A percentile compares a stretch with the other conserved stretches of the same genome.
Conservation (phyloP, 2,888 invertebrate genomes). For the Callinectes sapidus region DNA sequence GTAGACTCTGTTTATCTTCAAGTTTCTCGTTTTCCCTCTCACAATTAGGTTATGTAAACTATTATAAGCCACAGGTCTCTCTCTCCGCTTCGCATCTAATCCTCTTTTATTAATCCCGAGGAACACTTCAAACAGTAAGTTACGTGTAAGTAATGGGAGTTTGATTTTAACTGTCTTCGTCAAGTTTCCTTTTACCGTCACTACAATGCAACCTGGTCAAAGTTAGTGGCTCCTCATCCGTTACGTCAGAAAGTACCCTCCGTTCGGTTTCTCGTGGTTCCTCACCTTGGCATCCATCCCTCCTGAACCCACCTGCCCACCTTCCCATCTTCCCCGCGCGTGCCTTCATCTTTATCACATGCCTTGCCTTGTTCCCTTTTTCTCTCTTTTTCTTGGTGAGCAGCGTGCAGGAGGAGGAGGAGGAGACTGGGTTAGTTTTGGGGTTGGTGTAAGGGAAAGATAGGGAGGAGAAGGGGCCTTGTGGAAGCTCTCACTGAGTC, state of each 20-base stretch:
- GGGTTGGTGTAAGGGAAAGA: neutral
- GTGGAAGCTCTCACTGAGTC: slow-evolving; percentile 39
- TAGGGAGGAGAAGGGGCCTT: neutral
- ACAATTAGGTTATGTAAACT: neutral
- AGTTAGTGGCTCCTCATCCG: neutral
- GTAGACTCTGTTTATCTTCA: neutral
- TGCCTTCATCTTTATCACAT: no score
- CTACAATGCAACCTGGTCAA: neutral
- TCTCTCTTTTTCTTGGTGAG: neutral
- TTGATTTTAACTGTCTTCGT: no score
- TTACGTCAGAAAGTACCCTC: neutral
- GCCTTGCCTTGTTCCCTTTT: neutral
- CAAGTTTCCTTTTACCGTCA: neutral
- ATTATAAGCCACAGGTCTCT: neutral
- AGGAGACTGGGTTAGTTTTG: neutral
- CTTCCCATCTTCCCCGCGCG: no score
- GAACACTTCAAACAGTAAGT: no score
- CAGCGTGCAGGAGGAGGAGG: neutral
- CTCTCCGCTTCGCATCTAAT: no score
- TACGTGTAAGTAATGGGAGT: no score
- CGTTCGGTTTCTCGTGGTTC: no score
- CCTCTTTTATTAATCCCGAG: no score
- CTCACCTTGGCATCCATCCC: no score
- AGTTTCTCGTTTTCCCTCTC: neutral
- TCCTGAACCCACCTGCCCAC: no score